Percentiles rank a stretch among this genome's conserved stretches.
Conservation (phyloP, 1,140 invertebrate genomes). For the Parasteatoda tepidariorum region DNA sequence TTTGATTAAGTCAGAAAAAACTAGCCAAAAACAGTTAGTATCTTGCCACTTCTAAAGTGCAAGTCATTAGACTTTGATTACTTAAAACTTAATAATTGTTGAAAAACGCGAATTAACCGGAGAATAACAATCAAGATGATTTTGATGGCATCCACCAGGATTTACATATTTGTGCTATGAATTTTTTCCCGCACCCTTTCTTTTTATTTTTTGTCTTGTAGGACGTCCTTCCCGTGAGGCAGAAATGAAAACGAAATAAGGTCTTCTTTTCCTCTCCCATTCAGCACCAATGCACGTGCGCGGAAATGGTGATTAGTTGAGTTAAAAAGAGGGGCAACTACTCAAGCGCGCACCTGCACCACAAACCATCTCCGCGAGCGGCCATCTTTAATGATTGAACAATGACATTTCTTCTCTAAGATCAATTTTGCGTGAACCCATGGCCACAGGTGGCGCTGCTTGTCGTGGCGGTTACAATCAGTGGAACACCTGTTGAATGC, state of each 20-base stretch:
- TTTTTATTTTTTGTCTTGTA: neutral
- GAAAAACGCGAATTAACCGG: too few species aligned
- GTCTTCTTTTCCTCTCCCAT: neutral
- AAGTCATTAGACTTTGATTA: too few species aligned
- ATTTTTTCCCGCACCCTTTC: neutral
- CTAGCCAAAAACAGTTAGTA: too few species aligned
- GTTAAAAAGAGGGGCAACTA: neutral
- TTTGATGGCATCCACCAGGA: too few species aligned
- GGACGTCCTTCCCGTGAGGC: neutral
- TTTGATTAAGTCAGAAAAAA: too few species aligned
- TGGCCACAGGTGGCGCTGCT: slow-evolving; percentile 8
- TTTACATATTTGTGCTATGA: neutral
- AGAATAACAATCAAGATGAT: too few species aligned
- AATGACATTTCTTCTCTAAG: slow-evolving; percentile 13
- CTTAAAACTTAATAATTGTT: too few species aligned
- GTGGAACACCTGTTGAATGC: slow-evolving; percentile 33
- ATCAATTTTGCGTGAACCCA: neutral
- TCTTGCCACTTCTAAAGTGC: too few species aligned
- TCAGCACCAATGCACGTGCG: slow-evolving; percentile 16
- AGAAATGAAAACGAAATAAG: slow-evolving; percentile 32
- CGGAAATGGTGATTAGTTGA: slow-evolving; percentile 13
- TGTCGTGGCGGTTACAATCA: neutral
- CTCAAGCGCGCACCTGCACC: slow-evolving; percentile 22
- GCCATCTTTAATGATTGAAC: slow-evolving; percentile 45
- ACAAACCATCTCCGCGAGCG: neutral